Conservation (phyloP, 1,140 invertebrate genomes). For the Fopius arisanus region DNA sequence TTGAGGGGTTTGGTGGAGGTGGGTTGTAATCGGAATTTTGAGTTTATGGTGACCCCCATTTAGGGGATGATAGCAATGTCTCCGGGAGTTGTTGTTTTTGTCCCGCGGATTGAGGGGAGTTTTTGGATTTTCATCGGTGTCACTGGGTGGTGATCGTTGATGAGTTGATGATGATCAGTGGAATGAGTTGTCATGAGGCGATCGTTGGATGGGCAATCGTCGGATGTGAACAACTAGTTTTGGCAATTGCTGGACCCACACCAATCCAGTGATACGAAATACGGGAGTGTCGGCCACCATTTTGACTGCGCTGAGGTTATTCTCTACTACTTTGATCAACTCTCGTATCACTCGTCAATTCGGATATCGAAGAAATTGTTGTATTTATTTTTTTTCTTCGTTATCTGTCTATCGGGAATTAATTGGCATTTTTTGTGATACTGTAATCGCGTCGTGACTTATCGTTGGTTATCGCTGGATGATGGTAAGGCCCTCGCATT, state of each 20-base stretch:
- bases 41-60: too few relatives aligned
- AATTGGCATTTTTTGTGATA: not conserved
- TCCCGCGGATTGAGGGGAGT: too few relatives aligned
- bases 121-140: too few relatives aligned
- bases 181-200: not conserved
- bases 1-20: too few relatives aligned
- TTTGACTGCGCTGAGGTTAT: conserved; percentile 60
- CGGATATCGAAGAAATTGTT: not conserved
- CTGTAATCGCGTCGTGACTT: not conserved
- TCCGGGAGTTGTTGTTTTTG: too few relatives aligned
- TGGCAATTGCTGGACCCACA: conserved; percentile 24
- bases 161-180: too few relatives aligned
- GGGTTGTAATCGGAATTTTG: too few relatives aligned
- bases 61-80: too few relatives aligned
- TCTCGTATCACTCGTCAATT: not conserved
- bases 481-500: not conserved
- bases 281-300: conserved; percentile 62
- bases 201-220: not conserved
- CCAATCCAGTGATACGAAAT: conserved; percentile 23
- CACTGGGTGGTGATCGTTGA: too few relatives aligned
- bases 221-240: conserved; percentile 18
- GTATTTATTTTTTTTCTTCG: too few relatives aligned
- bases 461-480: not conserved
- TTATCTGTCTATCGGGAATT: not conserved
- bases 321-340: conserved; percentile 14